Percentiles rank a stretch among this genome's conserved stretches.
These are phyloP conservation scores for Paratrypauchen microcephalus DNA, from an alignment of 2,797 vertebrate species.

Conservation along the genomic window DNA sequence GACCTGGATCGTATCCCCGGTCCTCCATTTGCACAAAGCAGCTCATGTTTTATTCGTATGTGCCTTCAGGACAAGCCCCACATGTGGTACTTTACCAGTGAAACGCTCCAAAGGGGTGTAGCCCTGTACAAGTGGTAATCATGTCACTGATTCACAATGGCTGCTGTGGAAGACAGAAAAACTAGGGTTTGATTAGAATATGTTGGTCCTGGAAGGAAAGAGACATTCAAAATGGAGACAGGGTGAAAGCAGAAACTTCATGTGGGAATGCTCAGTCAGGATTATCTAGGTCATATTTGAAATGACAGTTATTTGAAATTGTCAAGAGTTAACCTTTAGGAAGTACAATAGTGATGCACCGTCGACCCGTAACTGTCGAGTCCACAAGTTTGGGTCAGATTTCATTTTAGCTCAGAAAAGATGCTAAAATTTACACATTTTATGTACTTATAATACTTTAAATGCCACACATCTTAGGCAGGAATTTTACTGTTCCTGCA, in stretches of 20 bases:
- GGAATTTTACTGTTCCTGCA: background rate
- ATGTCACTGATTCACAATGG: slow-evolving; percentile 18
- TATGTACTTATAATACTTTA: no score
- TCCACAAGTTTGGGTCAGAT: no score
- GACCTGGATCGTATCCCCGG: slow-evolving; percentile 44
- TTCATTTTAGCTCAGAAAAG: no score
- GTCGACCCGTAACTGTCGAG: no score
- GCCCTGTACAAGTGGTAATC: slow-evolving; percentile 14
- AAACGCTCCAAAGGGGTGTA: slow-evolving; percentile 13
- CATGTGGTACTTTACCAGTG: slow-evolving; percentile 10
- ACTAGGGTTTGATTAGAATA: slow-evolving; percentile 14
- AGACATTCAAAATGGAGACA: slow-evolving; percentile 14
- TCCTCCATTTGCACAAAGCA: slow-evolving; percentile 19
- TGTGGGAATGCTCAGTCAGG: background rate
- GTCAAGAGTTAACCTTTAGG: no score
- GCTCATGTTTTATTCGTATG: slow-evolving; percentile 22
- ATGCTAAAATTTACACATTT: no score
- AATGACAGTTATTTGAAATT: no score
- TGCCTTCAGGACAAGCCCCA: slow-evolving; percentile 29
- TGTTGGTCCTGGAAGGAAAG: slow-evolving; percentile 15
- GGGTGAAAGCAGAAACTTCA: background rate
- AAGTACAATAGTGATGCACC: no score
- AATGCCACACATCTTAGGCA: no score
- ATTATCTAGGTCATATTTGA: no score
- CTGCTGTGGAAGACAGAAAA: slow-evolving; percentile 8